phyloP scores from a whole-genome alignment of 2,113 vertebrate genomes.

The Eulemur macaco region DNA sequence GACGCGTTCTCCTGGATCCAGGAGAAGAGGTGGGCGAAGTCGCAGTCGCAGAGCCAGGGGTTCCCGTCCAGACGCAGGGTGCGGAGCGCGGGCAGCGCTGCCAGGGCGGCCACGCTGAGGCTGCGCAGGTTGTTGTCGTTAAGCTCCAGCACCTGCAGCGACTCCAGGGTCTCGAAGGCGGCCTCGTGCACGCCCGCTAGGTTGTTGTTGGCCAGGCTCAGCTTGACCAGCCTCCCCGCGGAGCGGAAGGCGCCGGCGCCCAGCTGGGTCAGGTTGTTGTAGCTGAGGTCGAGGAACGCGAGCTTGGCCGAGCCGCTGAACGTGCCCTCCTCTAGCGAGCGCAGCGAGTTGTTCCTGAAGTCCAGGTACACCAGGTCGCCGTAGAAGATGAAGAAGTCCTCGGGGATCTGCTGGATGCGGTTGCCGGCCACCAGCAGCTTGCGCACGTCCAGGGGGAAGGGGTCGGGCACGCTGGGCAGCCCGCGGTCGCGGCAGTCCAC shows the following conservation, averaged over 20 bases:
- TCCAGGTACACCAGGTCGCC: constrained; percentile 97
- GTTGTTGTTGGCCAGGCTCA: constrained; percentile 93
- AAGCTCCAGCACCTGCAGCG: constrained; percentile 94
- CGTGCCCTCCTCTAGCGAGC: constrained; percentile 92
- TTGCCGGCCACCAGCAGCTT: constrained; percentile 95
- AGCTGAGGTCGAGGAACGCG: constrained; percentile 95
- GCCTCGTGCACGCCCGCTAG: constrained; percentile 92
- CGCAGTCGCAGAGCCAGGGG: constrained; percentile 97
- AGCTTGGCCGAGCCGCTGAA: constrained; percentile 95
- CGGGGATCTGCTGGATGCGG: constrained; percentile 93
- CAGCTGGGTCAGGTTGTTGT: constrained; percentile 96
- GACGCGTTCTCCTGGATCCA: constrained; percentile 96
- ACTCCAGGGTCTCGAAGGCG: constrained; percentile 94
- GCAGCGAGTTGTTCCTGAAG: constrained; percentile 96
- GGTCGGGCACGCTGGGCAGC: constrained; percentile 92
- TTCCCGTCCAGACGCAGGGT: constrained; percentile 94
- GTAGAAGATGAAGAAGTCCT: constrained; percentile 96
- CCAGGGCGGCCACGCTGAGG: constrained; percentile 91
- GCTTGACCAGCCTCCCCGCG: constrained; percentile 92
- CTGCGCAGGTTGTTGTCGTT: constrained; percentile 93
- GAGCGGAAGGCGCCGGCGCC: constrained; percentile 92
- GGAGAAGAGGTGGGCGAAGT: constrained; percentile 94
- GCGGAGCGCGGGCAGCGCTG: constrained; percentile 92
- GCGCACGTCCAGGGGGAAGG: constrained; percentile 95
- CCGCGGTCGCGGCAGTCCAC: constrained; percentile 92